Evolutionary conservation across 2,113 vertebrate genomes (phyloP), one percentile per base, ranked within the genome.

Genomic region (Rissa tridactyla): DNA sequence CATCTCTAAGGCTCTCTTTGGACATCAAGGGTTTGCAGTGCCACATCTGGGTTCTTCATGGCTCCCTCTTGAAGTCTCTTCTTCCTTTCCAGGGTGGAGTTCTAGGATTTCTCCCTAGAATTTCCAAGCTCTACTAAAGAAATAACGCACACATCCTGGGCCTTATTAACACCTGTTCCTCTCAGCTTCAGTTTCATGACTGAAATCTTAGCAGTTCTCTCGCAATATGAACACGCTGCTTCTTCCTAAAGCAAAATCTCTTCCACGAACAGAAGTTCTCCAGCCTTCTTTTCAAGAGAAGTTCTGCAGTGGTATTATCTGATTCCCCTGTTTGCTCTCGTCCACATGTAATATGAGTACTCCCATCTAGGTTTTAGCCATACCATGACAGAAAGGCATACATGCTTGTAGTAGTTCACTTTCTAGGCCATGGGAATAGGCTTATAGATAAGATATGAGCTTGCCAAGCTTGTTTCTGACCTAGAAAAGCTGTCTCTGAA

Each of bases 401-500:
- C 42, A 17, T 34, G 49, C 22, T 75, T 38, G 70, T 77, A 76
- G 58, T 82, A 79, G 27, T 82, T 22, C 49, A 69, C 82, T 76
- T 92, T 91, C 73, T 70, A 73, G 83, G 83, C 77, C 72, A 82
- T 0, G 0, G 69, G 57, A 83, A 58, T 44, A 88, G 73, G 54
- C 58, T 94, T 61, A 90, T 19, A 40, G 92, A 95, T 87, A 85
- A 95, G 92, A 87, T 8, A 82, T 13, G 94, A 97, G 92, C 54
- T 94, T 82, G 62, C 89, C 96, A 96, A 92, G 61, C 84, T 95
- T 89, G 71, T 62, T 95, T 95, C 92, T 92, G 95, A 94, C 94
- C 96, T 96, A 95, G 81, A 94, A 97, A 95, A 95, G 66, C 91
- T 95, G 84, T 79, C 78, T 97, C 83, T 89, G 91, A 89, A 91